These are phyloP conservation scores for Apamea sordens DNA, from an alignment of 2,888 invertebrate species.

Conservation along the genomic window DNA sequence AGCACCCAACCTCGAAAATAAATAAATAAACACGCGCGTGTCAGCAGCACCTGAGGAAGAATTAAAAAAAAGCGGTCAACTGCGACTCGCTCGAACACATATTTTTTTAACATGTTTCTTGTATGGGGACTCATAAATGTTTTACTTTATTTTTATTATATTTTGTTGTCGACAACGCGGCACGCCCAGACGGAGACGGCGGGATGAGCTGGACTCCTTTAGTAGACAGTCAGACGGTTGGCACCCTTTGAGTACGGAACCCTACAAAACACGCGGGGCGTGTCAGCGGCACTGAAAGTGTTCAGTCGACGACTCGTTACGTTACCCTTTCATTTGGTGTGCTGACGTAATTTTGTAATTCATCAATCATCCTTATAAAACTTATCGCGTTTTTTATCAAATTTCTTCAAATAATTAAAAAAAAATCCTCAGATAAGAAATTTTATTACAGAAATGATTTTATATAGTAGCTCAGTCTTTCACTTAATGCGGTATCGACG, in stretches of 20 bases:
- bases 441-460: conserved; percentile 41
- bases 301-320: background rate
- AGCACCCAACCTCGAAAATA: background rate
- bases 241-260: too few species aligned
- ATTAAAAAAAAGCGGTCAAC: too few species aligned
- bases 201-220: too few species aligned
- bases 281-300: background rate
- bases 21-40: background rate
- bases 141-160: too few species aligned
- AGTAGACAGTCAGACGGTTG: too few species aligned
- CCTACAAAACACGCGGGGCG: background rate
- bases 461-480: conserved; percentile 8
- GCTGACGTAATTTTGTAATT: conserved; percentile 27
- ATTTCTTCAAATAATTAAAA: conserved; percentile 12
- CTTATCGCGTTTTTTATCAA: conserved; percentile 5
- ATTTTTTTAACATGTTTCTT: too few species aligned
- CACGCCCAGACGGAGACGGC: too few species aligned
- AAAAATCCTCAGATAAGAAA: conserved; percentile 9
- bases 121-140: too few species aligned
- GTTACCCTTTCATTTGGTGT: background rate
- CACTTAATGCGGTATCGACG: background rate
- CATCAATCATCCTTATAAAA: conserved; percentile 13
- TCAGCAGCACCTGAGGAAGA: too few species aligned
- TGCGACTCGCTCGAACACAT: too few species aligned
- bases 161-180: too few species aligned